Evolutionary conservation across 1,140 invertebrate species (phyloP), one percentile per base, ranked within the genome.

Genomic region (Drosophila novamexicana): DNA sequence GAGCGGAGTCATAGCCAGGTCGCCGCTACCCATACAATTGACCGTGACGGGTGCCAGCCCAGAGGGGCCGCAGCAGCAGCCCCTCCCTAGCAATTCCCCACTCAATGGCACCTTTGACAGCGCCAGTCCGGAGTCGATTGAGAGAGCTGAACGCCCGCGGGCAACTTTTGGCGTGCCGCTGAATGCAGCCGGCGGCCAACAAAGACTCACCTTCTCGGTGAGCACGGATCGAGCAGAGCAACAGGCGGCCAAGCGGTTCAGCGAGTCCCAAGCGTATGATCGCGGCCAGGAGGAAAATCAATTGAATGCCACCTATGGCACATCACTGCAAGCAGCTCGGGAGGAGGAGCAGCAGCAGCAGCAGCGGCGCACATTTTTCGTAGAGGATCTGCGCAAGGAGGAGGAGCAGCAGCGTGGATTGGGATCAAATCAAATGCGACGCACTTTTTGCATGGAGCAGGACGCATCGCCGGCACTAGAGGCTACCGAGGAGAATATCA

Each of bases 401-500:
- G 16, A 44, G 7, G 7, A 9, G 10, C 12, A 40, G 18, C 16
- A 7, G 14, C 22, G 22, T 4, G 4, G 22, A 29, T 29, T 29
- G 22, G 22, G 22, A 29, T 5, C 3, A 5, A 29, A 5, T 29
- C 22, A 29, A 29, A 49, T 1, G 9, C 58, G 80, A 12, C 77
- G 67, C 37, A 84, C 81, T 2, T 79, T 84, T 18, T 57, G 36
- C 32, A 1, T 76, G 16, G 50, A 77, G 12, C 45, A 56, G 4
- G 40, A 66, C 12, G 12, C 69, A 2, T 72, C 73, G 0, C 73
- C 83, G 12, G 73, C 77, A 0, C 7, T 74, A 16, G 79, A 84
- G 44, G 84, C 80, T n/a, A 77, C 80, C 12, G 84, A 84, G 50
- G 74, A 81, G 44, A 65, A 45, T 4, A 18, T 70, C 14, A 39